Base-by-base conservation (phyloP, 2,113 vertebrate genomes). In the Arothron firmamentum region DNA sequence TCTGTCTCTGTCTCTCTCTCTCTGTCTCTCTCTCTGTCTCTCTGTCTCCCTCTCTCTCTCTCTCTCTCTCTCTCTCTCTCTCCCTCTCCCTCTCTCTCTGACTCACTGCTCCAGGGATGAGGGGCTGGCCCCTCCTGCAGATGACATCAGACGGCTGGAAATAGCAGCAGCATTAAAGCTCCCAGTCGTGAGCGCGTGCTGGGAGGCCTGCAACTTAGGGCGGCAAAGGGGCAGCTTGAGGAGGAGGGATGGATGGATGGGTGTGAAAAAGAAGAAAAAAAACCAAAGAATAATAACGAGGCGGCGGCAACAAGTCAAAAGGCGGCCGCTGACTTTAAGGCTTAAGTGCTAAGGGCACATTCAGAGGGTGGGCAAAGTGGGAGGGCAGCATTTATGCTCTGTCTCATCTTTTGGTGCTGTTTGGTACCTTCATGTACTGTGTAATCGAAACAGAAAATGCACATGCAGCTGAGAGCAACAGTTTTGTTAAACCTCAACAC, bases 111-210 rank as follows among this genome's bases (percentile, higher is more conserved):
- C 71, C 13, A 15, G 63, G 73, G 72, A 63, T 31, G 52, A 63
- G 62, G 54, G 56, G 3, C 67, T 34, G 17, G 76, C 78, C 77
- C 82, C 82, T 65, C 84, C 79, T 53, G 62, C 74, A 43, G 45
- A 83, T 88, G 84, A 88, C 84, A 84, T 85, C 82, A 84, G 38
- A 64, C 6, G 18, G 65, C 70, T 64, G 18, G 63, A 85, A 88
- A 87, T 87, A 87, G 84, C 68, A 71, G 75, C 84, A 77, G 77
- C 70, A 52, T 67, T 78, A 69, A 68, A 74, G 75, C 81, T 69
- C 78, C 72, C 62, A 75, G 83, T 67, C 66, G 74, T 77, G 70
- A 68, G 57, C 65, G 70, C 60, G 65, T 74, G 73, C 74, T 76
- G 71, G 16, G 60, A 71, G 72, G 70, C 58, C 72, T 50, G 58